A percentile compares a stretch with the other conserved stretches of the same genome.
Conservation (phyloP, 2,113 vertebrate genomes). For the Ailuropoda melanoleuca region DNA sequence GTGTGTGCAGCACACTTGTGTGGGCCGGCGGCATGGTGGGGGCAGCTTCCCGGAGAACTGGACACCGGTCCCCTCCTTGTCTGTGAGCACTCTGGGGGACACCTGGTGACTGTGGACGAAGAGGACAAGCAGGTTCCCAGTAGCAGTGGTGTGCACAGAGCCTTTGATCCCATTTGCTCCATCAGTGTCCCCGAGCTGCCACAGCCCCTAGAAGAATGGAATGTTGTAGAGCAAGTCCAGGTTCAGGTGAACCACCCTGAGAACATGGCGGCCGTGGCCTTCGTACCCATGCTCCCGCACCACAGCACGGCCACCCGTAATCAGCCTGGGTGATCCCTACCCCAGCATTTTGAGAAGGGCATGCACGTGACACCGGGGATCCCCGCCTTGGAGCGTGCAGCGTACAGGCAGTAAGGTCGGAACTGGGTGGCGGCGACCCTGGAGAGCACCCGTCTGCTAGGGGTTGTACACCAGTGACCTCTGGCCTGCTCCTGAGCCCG, state of each 20-base stretch:
- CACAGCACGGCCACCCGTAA: conserved; percentile 96
- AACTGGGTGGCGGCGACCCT: conserved; percentile 94
- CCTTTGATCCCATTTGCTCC: neutral
- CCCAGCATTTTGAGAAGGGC: conserved; percentile 94
- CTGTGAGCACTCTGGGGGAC: neutral
- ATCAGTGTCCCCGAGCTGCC: neutral
- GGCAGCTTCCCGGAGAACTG: neutral
- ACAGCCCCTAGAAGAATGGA: neutral
- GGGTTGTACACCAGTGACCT: conserved; percentile 95
- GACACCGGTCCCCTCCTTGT: neutral
- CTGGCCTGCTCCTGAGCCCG: conserved; percentile 76
- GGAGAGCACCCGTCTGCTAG: conserved; percentile 92
- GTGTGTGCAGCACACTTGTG: too few relatives aligned
- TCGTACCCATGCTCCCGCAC: conserved; percentile 94
- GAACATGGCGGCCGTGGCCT: conserved; percentile 88
- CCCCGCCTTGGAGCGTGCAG: conserved; percentile 93
- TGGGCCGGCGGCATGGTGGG: neutral
- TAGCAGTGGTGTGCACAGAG: accelerated
- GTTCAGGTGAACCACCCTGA: conserved; percentile 88
- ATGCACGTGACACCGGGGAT: conserved; percentile 93
- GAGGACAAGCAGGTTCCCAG: neutral
- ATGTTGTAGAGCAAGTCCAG: neutral
- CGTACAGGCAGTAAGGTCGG: conserved; percentile 95
- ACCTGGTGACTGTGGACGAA: neutral
- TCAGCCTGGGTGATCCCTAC: conserved; percentile 92